Percentiles rank a stretch among this genome's conserved stretches.
These are phyloP conservation scores for Periplaneta americana DNA, from an alignment of 1,140 invertebrate species.

Conservation along the genomic window DNA sequence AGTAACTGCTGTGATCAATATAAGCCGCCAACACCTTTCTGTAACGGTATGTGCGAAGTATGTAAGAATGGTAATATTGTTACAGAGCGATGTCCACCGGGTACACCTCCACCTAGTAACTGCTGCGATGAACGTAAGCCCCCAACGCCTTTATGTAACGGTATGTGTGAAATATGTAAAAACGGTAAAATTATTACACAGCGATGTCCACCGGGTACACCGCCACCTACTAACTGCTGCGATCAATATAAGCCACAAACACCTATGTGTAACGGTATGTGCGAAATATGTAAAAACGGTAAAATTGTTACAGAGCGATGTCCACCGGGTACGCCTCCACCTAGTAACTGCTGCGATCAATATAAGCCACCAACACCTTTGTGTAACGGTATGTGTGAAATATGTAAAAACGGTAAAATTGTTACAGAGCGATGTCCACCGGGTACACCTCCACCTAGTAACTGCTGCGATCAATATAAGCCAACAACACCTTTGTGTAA, in stretches of 20 bases:
- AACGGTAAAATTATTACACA: no score
- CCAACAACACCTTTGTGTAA: no score
- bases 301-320: neutral
- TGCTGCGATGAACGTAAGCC: neutral
- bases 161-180: neutral
- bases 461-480: no score
- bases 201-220: no score
- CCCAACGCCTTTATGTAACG: neutral
- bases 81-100: neutral
- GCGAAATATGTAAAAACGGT: neutral
- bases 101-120: neutral
- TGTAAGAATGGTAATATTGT: neutral
- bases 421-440: no score
- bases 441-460: no score
- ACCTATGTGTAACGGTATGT: no score
- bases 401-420: no score
- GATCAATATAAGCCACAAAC: no score
- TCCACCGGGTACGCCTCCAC: neutral
- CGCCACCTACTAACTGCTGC: no score
- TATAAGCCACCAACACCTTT: neutral
- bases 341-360: neutral
- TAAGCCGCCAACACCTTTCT: no score
- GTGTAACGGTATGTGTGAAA: neutral
- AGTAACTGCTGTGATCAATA: no score
- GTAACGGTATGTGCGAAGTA: neutral